phyloP scores from a whole-genome alignment of 2,888 invertebrate genomes.

The Machimus rusticus region DNA sequence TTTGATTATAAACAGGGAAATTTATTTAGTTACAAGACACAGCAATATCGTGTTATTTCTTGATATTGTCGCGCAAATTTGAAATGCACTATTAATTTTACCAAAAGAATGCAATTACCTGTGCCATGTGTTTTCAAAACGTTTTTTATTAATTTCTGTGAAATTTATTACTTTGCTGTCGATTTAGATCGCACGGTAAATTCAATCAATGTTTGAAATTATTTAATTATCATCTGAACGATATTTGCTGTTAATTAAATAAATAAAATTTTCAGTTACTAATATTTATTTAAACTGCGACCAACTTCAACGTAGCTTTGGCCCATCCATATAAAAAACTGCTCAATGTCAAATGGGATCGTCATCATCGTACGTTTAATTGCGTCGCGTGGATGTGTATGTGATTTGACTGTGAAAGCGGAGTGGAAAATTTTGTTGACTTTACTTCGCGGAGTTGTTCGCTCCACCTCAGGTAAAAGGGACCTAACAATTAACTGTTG shows the following conservation, averaged over 20 bases:
- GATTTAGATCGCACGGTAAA: too few relatives aligned
- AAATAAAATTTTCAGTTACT: neutral
- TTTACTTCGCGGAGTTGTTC: slow-evolving; percentile 14
- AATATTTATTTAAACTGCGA: neutral
- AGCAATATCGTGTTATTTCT: too few relatives aligned
- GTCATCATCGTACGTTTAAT: neutral
- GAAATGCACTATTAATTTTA: too few relatives aligned
- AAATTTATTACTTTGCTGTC: too few relatives aligned
- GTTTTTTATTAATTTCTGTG: too few relatives aligned
- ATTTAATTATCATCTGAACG: too few relatives aligned
- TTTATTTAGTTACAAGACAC: too few relatives aligned
- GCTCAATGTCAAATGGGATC: neutral
- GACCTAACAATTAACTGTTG: neutral
- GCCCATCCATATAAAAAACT: neutral
- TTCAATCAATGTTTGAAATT: too few relatives aligned
- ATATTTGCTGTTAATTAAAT: neutral
- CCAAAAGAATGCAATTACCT: too few relatives aligned
- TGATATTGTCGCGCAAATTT: too few relatives aligned
- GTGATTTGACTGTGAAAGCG: slow-evolving; percentile 33
- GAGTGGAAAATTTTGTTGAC: slow-evolving; percentile 39
- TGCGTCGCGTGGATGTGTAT: neutral
- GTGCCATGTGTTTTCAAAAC: too few relatives aligned
- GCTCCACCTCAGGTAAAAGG: neutral
- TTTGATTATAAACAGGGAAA: too few relatives aligned
- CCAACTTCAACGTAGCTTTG: neutral